Conservation (phyloP, 1,140 invertebrate genomes). For the Asobara japonica region DNA sequence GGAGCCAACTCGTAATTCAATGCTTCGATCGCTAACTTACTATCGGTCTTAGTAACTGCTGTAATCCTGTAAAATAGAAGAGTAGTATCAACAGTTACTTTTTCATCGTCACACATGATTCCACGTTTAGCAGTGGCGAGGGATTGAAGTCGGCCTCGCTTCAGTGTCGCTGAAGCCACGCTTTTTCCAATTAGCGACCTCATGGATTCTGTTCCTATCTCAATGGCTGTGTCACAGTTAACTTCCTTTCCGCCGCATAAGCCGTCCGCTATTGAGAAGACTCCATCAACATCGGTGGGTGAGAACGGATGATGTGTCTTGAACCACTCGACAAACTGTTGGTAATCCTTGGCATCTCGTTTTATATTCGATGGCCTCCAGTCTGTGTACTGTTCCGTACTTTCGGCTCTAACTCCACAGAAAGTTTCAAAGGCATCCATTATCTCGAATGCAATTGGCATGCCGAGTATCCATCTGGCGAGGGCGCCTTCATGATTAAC, state of each 20-base stretch:
- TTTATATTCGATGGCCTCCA: slow-evolving; percentile 38
- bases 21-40: slow-evolving; percentile 51
- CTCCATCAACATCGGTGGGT: neutral
- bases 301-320: slow-evolving; percentile 8
- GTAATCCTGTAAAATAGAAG: slow-evolving; percentile 54
- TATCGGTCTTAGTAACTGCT: slow-evolving; percentile 36
- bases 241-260: neutral
- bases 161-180: slow-evolving; percentile 45
- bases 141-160: slow-evolving; percentile 40
- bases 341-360: slow-evolving; percentile 45
- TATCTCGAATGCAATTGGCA: slow-evolving; percentile 31
- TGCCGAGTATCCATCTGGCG: slow-evolving; percentile 31
- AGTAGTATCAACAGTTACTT: neutral
- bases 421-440: slow-evolving; percentile 50
- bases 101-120: neutral
- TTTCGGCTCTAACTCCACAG: slow-evolving; percentile 25
- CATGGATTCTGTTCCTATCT: neutral
- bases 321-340: slow-evolving; percentile 9
- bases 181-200: slow-evolving; percentile 47
- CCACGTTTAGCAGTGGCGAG: neutral
- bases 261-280: neutral
- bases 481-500: slow-evolving; percentile 34
- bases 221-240: neutral
- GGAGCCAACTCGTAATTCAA: slow-evolving; percentile 56
- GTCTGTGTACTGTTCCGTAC: slow-evolving; percentile 47